Evolutionary conservation across 1,140 invertebrate genomes (phyloP).

Genomic region (Drosophila trapezifrons): DNA sequence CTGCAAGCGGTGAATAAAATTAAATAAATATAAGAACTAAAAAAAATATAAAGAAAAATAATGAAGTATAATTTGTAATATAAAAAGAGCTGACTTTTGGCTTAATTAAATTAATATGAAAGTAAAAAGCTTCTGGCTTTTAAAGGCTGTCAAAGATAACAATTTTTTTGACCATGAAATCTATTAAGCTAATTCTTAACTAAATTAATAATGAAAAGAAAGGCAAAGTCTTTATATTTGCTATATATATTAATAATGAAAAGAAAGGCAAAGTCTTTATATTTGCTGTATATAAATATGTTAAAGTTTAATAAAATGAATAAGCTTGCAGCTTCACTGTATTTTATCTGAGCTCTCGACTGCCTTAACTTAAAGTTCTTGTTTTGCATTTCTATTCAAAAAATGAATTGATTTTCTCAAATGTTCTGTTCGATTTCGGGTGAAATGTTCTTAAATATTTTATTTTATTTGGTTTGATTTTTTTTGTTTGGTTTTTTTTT

Average conservation of each 20-base stretch:
- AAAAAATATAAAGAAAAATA: not conserved
- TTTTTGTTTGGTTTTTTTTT: slow-evolving; percentile 35
- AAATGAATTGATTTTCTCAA: not conserved
- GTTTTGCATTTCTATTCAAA: not conserved
- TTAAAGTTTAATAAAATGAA: not conserved
- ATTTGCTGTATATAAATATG: too few species aligned
- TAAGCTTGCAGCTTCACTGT: slow-evolving; percentile 56
- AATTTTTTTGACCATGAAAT: not conserved
- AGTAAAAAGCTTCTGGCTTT: too few species aligned
- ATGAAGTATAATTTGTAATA: not conserved
- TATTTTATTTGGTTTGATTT: slow-evolving; percentile 37
- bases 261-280: too few species aligned
- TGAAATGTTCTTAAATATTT: slow-evolving; percentile 29
- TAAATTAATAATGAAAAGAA: not conserved
- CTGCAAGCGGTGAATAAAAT: slow-evolving; percentile 36
- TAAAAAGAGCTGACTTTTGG: too few species aligned
- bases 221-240: too few species aligned
- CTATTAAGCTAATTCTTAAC: not conserved
- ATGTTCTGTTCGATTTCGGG: slow-evolving; percentile 11
- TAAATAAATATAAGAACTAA: not conserved
- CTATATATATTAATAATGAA: not conserved
- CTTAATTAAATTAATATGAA: too few species aligned
- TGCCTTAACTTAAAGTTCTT: not conserved
- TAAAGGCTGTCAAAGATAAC: too few species aligned
- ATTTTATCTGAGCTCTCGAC: slow-evolving; percentile 26